Percentiles rank a stretch among this genome's conserved stretches.
Evolutionary conservation across 2,113 vertebrate species (phyloP).

Genomic region (Megaptera novaeangliae): DNA sequence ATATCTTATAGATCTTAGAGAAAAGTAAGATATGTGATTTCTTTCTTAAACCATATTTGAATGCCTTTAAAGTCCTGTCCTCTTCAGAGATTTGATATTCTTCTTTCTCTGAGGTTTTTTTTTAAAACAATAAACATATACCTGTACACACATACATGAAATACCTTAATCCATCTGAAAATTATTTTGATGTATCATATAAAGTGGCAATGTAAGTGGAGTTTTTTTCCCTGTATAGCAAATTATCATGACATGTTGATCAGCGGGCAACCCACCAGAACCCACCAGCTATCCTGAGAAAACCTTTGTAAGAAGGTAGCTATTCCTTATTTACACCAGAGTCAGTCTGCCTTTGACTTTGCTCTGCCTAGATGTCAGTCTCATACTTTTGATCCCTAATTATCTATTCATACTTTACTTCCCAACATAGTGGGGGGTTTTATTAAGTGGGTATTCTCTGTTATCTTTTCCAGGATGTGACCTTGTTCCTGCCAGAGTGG

Average conservation of each 20-base stretch:
- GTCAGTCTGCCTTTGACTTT: background rate
- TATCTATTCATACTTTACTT: background rate
- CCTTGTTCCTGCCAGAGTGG: slow-evolving; percentile 94
- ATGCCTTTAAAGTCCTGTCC: background rate
- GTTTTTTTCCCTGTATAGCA: background rate
- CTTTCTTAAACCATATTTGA: background rate
- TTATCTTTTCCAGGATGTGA: slow-evolving; percentile 90
- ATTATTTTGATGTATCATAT: background rate
- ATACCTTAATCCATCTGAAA: background rate
- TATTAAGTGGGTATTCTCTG: background rate
- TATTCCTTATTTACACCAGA: background rate
- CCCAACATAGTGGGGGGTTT: background rate
- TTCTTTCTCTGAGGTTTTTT: background rate
- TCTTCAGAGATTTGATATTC: background rate
- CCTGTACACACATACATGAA: background rate
- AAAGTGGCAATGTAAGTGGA: background rate
- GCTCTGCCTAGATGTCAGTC: background rate
- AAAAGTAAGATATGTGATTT: background rate
- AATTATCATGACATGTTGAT: background rate
- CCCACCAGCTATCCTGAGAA: background rate
- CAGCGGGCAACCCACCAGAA: background rate
- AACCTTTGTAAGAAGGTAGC: background rate
- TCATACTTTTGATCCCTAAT: background rate
- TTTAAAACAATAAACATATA: background rate
- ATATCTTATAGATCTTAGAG: background rate